These are phyloP conservation scores for Caenorhabditis sp. DNA, from an alignment of 2,888 invertebrate genomes.

Conservation along the genomic window DNA sequence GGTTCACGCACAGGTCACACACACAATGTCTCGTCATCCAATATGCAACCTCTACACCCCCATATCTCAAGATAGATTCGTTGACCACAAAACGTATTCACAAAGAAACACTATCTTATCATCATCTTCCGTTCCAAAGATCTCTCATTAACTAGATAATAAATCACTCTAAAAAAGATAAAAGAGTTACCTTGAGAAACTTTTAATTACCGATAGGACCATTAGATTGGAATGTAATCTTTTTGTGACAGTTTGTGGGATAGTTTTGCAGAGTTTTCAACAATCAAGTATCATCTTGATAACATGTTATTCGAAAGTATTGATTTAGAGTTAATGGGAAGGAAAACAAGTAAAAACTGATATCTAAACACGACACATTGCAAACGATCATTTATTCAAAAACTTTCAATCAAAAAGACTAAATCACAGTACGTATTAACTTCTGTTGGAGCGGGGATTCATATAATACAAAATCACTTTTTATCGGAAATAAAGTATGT, in stretches of 20 bases:
- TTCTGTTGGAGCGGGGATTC: conserved; percentile 2
- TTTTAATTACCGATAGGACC: conserved; percentile 9
- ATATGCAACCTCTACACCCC: background rate
- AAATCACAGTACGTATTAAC: conserved; percentile 32
- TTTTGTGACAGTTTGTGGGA: background rate
- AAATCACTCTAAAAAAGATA: background rate
- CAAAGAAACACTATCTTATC: background rate
- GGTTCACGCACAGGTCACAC: too few species aligned
- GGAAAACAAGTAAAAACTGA: background rate
- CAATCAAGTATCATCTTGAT: background rate
- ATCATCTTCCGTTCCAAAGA: background rate
- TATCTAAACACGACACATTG: background rate
- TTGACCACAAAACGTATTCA: conserved; percentile 10
- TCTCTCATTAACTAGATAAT: background rate
- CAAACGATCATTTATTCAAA: background rate
- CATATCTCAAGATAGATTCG: conserved; percentile 4
- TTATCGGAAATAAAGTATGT: background rate
- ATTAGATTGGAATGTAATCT: background rate
- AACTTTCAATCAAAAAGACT: background rate
- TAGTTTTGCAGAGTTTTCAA: background rate
- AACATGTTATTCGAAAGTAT: background rate
- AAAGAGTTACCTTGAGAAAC: conserved; percentile 23
- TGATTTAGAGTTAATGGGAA: background rate
- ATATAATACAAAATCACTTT: conserved; percentile 30
- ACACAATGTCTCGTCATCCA: background rate